Conservation (phyloP, 64 coral and sea anemone genomes). For the Astreopora myriophthalma region DNA sequence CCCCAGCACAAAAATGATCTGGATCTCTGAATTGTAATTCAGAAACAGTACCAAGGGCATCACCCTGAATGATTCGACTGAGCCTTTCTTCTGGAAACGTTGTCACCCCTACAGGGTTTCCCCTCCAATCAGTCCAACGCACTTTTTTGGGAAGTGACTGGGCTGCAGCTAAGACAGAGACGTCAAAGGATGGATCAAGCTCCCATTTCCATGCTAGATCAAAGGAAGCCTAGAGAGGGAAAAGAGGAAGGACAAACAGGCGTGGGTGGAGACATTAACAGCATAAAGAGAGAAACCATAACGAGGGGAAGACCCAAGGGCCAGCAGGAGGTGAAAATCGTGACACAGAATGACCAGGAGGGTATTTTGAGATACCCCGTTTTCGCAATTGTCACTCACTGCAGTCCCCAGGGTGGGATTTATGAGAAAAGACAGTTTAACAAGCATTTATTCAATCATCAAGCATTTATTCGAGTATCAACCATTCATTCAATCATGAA, state of each 20-base stretch:
- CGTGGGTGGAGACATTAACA: not conserved
- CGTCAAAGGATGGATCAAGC: not conserved
- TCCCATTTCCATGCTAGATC: not conserved
- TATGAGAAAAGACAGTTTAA: not conserved
- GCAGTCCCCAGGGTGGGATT: not conserved
- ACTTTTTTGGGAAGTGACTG: not conserved
- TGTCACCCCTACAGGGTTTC: not conserved
- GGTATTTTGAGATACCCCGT: not conserved
- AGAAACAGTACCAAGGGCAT: constrained; percentile 5
- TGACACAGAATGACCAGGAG: constrained; percentile 53
- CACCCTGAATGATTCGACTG: not conserved
- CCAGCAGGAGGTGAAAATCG: constrained; percentile 34
- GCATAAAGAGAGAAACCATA: not conserved
- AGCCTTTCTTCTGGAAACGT: not conserved
- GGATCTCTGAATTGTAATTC: constrained; percentile 23
- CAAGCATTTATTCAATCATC: not conserved
- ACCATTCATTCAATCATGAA: too few relatives aligned
- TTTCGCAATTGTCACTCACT: not conserved
- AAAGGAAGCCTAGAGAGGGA: not conserved
- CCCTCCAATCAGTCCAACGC: not conserved
- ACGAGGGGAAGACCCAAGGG: not conserved
- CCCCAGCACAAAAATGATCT: not conserved
- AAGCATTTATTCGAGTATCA: not conserved
- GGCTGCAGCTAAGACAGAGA: not conserved
- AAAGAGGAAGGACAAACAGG: not conserved